Evolutionary conservation across 2,113 vertebrate genomes (phyloP), one percentile per base, ranked within the genome.

Genomic region (Paramisgurnus dabryanus): DNA sequence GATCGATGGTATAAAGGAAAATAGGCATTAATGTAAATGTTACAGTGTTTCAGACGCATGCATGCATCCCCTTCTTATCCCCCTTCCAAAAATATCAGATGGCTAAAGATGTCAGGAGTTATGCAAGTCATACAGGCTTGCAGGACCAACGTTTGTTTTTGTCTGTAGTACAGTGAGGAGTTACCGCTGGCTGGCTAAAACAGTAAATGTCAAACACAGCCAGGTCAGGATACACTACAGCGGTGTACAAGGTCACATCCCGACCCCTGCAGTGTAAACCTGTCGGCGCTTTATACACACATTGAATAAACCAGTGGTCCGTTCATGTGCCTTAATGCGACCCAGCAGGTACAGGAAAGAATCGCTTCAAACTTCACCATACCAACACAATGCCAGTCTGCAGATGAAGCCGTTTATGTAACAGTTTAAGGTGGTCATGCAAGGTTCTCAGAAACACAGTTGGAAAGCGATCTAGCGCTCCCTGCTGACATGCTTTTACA

Each of bases 171-270:
- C 49, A 67, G 76, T 12, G n/a, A 22, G 64, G 8, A 18, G 64
- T 78, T 39, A 67, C 76, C 43, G 49, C 57, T 53, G 40, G 34
- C 11, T 63, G 15, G 67, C n/a, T 82, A 71, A 82, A 73, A 82
- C 66, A 9, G 55, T 41, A 82, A 73, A 79, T 75, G 76, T 75
- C 81, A 79, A 64, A 47, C 11, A 47, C 57, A 69, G 68, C 65
- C 63, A 60, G 64, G 41, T 57, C 70, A 79, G 76, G 65, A 69
- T 50, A 79, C 39, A 63, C 43, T 69, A 27, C 34, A 40, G 64
- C 39, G 60, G 55, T 66, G 65, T 68, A 17, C 78, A 71, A 79
- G 76, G 76, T 79, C 69, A 83, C 63, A 67, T 78, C 53, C 39
- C 47, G 15, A 71, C 68, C 73, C 53, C 70, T 79, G 71, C 64